Evolutionary conservation across 2,113 vertebrate genomes (phyloP), one percentile per base, ranked within the genome.

Genomic region (Pygoscelis adeliae): DNA sequence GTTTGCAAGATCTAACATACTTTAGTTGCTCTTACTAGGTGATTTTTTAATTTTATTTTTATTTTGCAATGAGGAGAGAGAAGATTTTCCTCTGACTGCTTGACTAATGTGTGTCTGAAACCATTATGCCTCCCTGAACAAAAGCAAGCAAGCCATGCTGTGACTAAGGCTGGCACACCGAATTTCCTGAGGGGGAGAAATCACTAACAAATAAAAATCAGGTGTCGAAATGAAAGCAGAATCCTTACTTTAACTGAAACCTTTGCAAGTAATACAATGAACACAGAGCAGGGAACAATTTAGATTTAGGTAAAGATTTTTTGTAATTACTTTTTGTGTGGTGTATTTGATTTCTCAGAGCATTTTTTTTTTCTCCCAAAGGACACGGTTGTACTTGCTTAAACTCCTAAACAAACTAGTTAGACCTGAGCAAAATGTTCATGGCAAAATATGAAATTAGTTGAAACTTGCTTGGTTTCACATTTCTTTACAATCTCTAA

Each of bases 401-500:
- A 62, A 88, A 85, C 69, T 89, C 56, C 70, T 91, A 69, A 94
- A 69, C 53, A 88, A 93, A 86, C 82, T 81, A 73, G 82, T 76
- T 80, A 77, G 81, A 85, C 89, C 62, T 90, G 81, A 93, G 84
- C 13, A 91, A 93, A 91, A 95, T 18, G 30, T 93, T 87, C 93
- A 58, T 4, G 26, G 62, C 36, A 73, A 76, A 97, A 90, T 83
- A 62, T 27, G 38, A 73, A 83, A 90, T 88, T 70, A 71, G 87
- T 86, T 96, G 66, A 59, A 95, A 88, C 78, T 90, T 91, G 87
- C 82, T 91, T 74, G 71, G 91, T 90, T 96, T 96, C 89, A 88
- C 55, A 53, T 96, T 96, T 96, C 96, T 90, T 94, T 91, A 55
- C 74, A 91, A 32, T 44, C 62, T 83, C 59, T 62, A 70, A 71